These are phyloP conservation scores for Gavia stellata DNA, from an alignment of 2,113 vertebrate species.

Conservation along the genomic window DNA sequence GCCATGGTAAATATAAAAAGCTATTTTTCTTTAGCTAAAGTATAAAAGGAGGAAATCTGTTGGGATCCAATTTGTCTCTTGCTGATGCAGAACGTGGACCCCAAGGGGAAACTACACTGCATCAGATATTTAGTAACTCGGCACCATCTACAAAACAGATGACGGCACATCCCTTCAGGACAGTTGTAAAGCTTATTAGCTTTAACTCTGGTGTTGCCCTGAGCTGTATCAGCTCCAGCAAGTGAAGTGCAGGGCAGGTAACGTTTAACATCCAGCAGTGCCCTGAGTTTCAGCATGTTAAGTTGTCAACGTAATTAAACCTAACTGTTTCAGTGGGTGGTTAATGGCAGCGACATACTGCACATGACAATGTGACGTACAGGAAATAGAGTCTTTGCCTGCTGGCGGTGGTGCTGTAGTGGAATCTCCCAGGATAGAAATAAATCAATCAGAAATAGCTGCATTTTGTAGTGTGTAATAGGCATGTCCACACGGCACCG, in stretches of 20 bases:
- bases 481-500: neutral
- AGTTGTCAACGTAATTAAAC: neutral
- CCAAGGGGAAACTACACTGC: neutral
- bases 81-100: neutral
- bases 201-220: neutral
- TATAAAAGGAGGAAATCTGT: neutral
- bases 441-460: neutral
- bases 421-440: neutral
- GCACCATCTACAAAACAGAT: neutral
- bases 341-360: neutral
- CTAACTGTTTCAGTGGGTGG: neutral
- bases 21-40: neutral
- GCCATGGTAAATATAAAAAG: neutral
- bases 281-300: neutral
- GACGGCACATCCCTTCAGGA: neutral
- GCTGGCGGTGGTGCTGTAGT: neutral
- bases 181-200: neutral
- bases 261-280: neutral
- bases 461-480: neutral
- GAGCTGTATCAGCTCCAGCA: neutral
- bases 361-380: fast-evolving
- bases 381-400: neutral
- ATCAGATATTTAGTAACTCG: neutral
- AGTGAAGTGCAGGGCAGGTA: neutral
- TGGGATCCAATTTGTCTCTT: neutral